Evolutionary conservation across 2,888 invertebrate genomes (phyloP), one percentile per base, ranked within the genome.

Genomic region (Marronus borbonicus): DNA sequence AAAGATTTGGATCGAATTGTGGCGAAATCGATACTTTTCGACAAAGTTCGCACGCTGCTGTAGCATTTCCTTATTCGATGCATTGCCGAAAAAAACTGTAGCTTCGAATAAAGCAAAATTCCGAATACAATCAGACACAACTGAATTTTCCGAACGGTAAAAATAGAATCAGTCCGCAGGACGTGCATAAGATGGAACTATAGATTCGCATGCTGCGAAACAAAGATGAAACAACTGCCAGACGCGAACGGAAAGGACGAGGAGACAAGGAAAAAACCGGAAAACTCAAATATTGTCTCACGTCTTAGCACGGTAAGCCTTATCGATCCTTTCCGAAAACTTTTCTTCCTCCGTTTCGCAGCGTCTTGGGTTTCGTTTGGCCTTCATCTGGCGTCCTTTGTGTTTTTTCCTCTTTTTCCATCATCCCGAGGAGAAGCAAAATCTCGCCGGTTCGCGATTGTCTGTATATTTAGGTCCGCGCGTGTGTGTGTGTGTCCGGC

Each of bases 211-310:
- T 31, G 3, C 8, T 12, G 3, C 49, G 17, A 68, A 52, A 69
- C 36, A 36, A 17, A 36, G 64, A 36, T 14, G 55, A 58, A 20
- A 20, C 55, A 5, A 44, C 20, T 5, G 31, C 31, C 55, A 58
- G 20, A 58, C 55, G 55, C 20, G 20, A 8, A 17, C 24, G 44
- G 44, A 44, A 44, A 44, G n/a, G 62, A 39, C 31, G 68, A 58
- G 60, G 74, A 77, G 69, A 70, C 17, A 69, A 70, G 58, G 69
- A 49, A 76, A 68, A 78, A 75, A 50, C 52, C 58, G 72, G 72
- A 75, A 62, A 75, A 78, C 74, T 75, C 74, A 78, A 76, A 76
- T 76, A 76, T 76, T 76, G 76, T 76, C 76, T 75, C 66, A 55
- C 65, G 72, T 72, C 72, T 72, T 72, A 55, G 77, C 74, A 62